These are phyloP conservation scores for Mactromeris polynyma DNA, from an alignment of 2,888 invertebrate genomes.

Conservation along the genomic window DNA sequence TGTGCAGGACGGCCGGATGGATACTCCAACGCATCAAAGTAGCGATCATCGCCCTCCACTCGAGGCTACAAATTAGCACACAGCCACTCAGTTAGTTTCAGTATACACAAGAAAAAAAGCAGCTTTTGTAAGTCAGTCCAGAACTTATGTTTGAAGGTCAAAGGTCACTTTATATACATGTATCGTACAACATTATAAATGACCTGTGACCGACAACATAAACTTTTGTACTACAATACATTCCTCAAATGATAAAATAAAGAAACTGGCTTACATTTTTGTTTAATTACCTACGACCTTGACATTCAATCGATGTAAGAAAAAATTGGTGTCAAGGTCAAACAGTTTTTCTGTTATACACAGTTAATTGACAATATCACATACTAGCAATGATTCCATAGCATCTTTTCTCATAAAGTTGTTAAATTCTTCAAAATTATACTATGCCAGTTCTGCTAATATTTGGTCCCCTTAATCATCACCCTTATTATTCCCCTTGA, in stretches of 20 bases:
- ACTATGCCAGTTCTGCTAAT: too few relatives aligned
- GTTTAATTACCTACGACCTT: not conserved
- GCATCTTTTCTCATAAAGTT: not conserved
- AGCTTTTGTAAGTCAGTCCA: not conserved
- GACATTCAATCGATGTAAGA: not conserved
- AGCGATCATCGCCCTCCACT: conserved; percentile 67
- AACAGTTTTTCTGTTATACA: not conserved
- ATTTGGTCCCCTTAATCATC: not conserved
- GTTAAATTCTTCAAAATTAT: too few relatives aligned
- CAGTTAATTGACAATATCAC: not conserved
- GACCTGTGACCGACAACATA: not conserved
- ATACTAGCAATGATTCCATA: not conserved
- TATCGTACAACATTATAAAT: not conserved
- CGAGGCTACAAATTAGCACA: conserved; percentile 47
- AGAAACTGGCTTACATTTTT: not conserved
- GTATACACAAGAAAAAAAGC: conserved; percentile 19
- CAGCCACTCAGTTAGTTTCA: conserved; percentile 42
- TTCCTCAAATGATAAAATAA: not conserved
- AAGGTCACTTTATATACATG: not conserved
- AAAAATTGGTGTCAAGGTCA: not conserved
- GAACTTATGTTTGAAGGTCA: not conserved
- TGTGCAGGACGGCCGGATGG: conserved; percentile 57
- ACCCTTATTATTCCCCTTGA: not conserved
- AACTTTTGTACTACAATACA: not conserved
- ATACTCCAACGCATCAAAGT: conserved; percentile 78